Conservation (phyloP, 2,888 invertebrate species). For the Amaurobius ferox region DNA sequence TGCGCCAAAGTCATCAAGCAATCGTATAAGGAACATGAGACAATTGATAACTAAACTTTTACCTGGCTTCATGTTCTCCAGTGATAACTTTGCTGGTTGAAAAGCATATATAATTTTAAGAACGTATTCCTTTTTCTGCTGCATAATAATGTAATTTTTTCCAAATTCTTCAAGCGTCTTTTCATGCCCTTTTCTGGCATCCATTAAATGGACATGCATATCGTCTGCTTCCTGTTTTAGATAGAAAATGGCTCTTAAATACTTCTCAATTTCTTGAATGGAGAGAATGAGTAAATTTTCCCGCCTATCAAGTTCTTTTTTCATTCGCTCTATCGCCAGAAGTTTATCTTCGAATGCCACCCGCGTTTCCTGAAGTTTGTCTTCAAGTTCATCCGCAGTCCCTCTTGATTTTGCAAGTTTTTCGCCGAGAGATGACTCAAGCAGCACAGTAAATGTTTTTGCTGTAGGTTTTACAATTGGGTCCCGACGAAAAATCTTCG, state of each 20-base stretch:
- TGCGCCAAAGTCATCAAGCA: too few species aligned
- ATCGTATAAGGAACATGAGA: too few species aligned
- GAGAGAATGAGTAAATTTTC: conserved; percentile 20
- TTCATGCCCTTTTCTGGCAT: not conserved
- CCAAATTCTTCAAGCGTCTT: not conserved
- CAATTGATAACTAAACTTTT: too few species aligned
- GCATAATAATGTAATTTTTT: not conserved
- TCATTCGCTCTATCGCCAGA: not conserved
- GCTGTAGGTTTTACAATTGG: not conserved
- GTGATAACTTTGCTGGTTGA: not conserved
- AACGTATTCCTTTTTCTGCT: not conserved
- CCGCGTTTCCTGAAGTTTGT: conserved; percentile 22
- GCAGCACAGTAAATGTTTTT: conserved; percentile 2
- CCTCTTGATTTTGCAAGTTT: conserved; percentile 25
- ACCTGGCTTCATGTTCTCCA: conserved; percentile 14
- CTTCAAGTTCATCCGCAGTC: conserved; percentile 39
- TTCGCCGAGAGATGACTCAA: conserved; percentile 34
- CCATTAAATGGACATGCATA: not conserved
- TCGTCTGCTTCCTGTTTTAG: conserved; percentile 33
- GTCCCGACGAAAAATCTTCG: too few species aligned
- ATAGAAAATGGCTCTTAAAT: conserved; percentile 25
- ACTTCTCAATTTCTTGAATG: conserved; percentile 22
- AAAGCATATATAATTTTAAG: not conserved
- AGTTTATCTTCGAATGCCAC: conserved; percentile 17
- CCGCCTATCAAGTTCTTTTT: conserved; percentile 18